Percentiles rank a stretch among this genome's conserved stretches.
Conservation (phyloP, 2,113 vertebrate species). For the Bos indicus region DNA sequence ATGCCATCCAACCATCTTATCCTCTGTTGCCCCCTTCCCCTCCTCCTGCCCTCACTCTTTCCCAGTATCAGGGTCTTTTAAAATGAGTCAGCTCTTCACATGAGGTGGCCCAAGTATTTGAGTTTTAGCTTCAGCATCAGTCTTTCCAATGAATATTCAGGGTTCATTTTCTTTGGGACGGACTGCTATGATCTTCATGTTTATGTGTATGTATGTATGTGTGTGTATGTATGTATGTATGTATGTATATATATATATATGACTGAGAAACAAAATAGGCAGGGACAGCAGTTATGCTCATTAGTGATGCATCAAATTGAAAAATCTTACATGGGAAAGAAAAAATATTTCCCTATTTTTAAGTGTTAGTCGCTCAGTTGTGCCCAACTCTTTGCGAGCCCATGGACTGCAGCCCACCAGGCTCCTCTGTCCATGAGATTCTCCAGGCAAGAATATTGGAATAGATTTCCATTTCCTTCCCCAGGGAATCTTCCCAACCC, state of each 20-base stretch:
- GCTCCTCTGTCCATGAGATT: background rate
- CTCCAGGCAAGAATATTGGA: background rate
- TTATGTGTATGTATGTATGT: background rate
- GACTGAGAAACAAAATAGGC: background rate
- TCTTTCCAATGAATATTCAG: background rate
- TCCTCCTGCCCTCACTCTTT: background rate
- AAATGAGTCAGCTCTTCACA: background rate
- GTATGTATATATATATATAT: too few species aligned
- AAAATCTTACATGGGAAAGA: background rate
- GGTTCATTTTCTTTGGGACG: background rate
- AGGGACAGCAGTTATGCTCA: background rate
- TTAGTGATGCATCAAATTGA: background rate
- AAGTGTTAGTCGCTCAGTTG: background rate
- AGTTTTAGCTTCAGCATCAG: background rate
- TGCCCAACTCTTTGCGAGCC: accelerated
- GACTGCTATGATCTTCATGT: background rate
- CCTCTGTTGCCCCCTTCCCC: background rate
- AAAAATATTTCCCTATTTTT: background rate
- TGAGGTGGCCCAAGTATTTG: background rate
- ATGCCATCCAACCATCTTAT: background rate
- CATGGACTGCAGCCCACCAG: background rate
- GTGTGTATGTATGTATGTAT: too few species aligned
- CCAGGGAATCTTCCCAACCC: background rate
- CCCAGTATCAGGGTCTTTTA: background rate
- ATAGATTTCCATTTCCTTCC: background rate